phyloP scores from a whole-genome alignment of 2,888 invertebrate genomes.

The Meteorus cinctellus region DNA sequence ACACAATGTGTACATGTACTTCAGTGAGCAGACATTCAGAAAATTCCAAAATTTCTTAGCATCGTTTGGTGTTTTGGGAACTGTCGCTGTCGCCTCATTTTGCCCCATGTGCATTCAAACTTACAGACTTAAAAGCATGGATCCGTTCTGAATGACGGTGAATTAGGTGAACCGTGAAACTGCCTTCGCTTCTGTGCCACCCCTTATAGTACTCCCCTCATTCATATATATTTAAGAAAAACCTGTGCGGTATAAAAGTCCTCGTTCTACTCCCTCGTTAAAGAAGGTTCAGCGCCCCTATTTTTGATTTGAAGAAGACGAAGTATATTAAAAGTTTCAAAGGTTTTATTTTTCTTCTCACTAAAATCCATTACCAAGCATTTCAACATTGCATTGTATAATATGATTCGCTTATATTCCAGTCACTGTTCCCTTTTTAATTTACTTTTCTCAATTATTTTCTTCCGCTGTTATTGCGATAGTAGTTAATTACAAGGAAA shows the following conservation, averaged over 20 bases:
- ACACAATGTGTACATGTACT: too few species aligned
- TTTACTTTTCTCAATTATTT: not conserved
- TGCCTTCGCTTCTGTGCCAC: conserved; percentile 29
- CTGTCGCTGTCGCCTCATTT: not conserved
- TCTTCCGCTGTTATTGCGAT: not conserved
- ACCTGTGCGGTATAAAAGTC: not conserved
- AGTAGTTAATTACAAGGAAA: too few species aligned
- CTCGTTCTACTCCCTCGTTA: conserved; percentile 13
- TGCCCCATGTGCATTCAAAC: conserved; percentile 26
- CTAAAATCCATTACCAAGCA: not conserved
- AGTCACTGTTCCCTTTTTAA: not conserved
- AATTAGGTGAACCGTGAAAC: conserved; percentile 57
- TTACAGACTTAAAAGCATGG: conserved; percentile 25
- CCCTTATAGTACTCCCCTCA: not conserved
- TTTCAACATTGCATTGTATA: not conserved
- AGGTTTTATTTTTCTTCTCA: not conserved
- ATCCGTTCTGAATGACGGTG: conserved; percentile 57
- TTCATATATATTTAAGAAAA: not conserved
- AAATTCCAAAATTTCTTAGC: not conserved
- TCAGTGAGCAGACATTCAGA: not conserved
- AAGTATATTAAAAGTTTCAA: conserved; percentile 1
- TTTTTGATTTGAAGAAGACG: not conserved
- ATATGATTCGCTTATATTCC: not conserved
- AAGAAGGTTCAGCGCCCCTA: conserved; percentile 3
- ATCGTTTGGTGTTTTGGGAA: not conserved